A percentile compares a stretch with the other conserved stretches of the same genome.
Conservation (phyloP, 2,113 vertebrate species). For the Mionectes macconnelli region DNA sequence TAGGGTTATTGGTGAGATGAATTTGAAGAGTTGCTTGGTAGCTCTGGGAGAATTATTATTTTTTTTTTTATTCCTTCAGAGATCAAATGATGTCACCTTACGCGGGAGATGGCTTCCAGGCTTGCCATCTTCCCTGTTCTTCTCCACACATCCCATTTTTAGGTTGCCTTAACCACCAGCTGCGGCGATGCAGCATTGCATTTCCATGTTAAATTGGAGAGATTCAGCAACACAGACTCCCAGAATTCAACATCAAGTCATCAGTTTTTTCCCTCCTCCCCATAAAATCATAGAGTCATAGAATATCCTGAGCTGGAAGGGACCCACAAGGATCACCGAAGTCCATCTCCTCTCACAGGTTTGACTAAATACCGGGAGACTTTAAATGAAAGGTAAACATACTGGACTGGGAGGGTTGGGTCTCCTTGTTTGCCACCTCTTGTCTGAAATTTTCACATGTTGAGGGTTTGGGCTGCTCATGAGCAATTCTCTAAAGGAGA, state of each 20-base stretch:
- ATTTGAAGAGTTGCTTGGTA: not conserved
- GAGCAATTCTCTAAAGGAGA: not conserved
- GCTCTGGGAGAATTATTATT: not conserved
- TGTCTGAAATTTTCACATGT: not conserved
- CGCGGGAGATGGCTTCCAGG: not conserved
- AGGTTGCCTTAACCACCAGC: not conserved
- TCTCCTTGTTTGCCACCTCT: not conserved
- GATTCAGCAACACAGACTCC: not conserved
- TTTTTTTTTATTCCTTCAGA: not conserved
- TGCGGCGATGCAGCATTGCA: not conserved
- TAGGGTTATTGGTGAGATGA: not conserved
- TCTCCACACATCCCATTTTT: not conserved
- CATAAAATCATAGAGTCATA: not conserved
- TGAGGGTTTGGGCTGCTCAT: not conserved
- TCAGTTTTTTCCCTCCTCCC: not conserved
- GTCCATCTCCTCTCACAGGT: not conserved
- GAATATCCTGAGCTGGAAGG: not conserved
- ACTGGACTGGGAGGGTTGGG: fast-evolving
- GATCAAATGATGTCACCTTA: not conserved
- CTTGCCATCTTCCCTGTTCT: not conserved
- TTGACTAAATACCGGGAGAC: not conserved
- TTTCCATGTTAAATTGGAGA: not conserved
- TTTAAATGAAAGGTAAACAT: not conserved
- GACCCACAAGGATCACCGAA: not conserved
- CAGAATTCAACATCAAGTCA: not conserved